Evolutionary conservation across 1,140 invertebrate genomes (phyloP), one percentile per base, ranked within the genome.

Genomic region (Holotrichia oblita): DNA sequence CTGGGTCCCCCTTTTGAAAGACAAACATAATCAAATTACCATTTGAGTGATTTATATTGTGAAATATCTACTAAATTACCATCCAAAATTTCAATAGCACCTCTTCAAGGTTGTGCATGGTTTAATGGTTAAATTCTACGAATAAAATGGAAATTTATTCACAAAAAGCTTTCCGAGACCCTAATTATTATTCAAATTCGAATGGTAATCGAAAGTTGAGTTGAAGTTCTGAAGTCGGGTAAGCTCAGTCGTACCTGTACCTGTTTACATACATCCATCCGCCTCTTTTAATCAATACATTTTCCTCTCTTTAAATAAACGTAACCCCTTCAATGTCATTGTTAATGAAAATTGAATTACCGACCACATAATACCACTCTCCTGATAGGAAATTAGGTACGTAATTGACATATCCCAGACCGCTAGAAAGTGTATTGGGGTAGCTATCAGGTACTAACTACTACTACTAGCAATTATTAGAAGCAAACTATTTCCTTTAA

Each of bases 261-360:
- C 27, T 34, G 8, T 10, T 1, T 69, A 69, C 44, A 17, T 48
- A 48, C 12, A 14, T 69, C 12, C 2, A 34, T 34, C 27, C 61
- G 7, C 61, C 61, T 69, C 22, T 34, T 34, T 69, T 69, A 34
- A 69, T 69, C 61, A 69, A 69, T 69, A 69, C 61, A 27, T 69
- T 69, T 69, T 69, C 61, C 3, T 69, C 61, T 69, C 61, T 69
- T 69, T 27, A 69, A 69, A 69, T 34, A 34, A 22, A 10, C 22
- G 6, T 17, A 69, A 14, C 61, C 61, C 61, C 61, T 20, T 69
- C 22, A 17, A 6, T 69, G 61, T 69, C 61, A 69, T 69, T 69
- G 61, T 69, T 69, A 69, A 69, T 69, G 61, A 69, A 69, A 27
- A 69, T 69, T 69, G 61, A 69, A 69, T 69, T 69, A 69, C 61